A percentile compares a stretch with the other conserved stretches of the same genome.
Evolutionary conservation across 2,113 vertebrate genomes (phyloP).

Genomic region (Sakesphorus luctuosus): DNA sequence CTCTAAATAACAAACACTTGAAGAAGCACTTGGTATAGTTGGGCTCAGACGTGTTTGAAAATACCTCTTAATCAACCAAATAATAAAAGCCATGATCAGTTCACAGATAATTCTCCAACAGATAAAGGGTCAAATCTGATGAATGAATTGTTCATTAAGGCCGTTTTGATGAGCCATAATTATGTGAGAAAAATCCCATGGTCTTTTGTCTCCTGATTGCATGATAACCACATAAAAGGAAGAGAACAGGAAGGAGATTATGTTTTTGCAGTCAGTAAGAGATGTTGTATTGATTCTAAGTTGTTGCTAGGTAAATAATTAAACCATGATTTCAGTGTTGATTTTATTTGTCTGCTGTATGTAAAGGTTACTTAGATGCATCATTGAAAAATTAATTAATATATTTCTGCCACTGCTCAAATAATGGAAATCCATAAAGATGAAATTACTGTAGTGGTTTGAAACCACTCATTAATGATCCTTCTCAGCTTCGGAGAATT

Average conservation of each 20-base stretch:
- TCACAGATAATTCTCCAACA: constrained; percentile 13
- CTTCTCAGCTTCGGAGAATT: neutral
- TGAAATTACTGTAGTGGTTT: constrained; percentile 17
- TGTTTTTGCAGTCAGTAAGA: neutral
- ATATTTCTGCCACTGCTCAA: constrained; percentile 11
- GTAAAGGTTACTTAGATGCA: constrained; percentile 51
- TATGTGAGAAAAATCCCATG: neutral
- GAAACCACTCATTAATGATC: constrained; percentile 38
- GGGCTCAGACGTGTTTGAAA: neutral
- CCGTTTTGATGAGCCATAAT: constrained; percentile 40
- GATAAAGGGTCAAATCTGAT: neutral
- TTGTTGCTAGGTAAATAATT: constrained; percentile 66
- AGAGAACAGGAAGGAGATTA: constrained; percentile 3
- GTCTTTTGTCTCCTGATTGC: constrained; percentile 17
- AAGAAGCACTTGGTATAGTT: neutral
- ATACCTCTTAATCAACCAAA: constrained; percentile 27
- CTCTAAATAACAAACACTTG: neutral
- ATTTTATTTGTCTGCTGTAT: constrained; percentile 61
- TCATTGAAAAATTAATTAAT: constrained; percentile 69
- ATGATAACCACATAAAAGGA: constrained; percentile 30
- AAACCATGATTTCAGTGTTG: constrained; percentile 47
- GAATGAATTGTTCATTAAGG: constrained; percentile 22
- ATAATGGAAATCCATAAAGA: constrained; percentile 37
- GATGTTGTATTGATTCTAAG: constrained; percentile 42
- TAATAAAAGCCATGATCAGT: constrained; percentile 19